A percentile compares a stretch with the other conserved stretches of the same genome.
Conservation (phyloP, 2,113 vertebrate species). For the Anhinga anhinga region DNA sequence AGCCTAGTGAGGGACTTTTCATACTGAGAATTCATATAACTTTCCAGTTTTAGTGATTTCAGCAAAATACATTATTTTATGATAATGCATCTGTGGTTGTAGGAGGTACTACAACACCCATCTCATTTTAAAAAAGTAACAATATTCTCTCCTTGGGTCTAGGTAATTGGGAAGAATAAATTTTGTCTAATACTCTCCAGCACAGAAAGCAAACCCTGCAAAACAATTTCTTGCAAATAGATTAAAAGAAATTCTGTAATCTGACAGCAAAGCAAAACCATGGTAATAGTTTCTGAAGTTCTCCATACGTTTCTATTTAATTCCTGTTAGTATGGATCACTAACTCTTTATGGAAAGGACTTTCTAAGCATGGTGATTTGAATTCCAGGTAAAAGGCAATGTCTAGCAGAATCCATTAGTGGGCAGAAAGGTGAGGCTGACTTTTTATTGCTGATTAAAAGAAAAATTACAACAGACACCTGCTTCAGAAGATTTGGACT, state of each 20-base stretch:
- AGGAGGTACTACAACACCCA: not conserved
- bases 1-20: not conserved
- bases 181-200: not conserved
- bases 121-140: not conserved
- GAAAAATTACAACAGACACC: not conserved
- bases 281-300: not conserved
- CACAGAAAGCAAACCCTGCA: not conserved
- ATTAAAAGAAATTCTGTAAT: not conserved
- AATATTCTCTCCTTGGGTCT: not conserved
- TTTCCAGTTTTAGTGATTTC: not conserved
- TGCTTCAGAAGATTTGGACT: not conserved
- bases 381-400: not conserved
- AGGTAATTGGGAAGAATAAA: not conserved
- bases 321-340: not conserved
- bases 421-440: not conserved
- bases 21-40: not conserved
- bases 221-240: not conserved
- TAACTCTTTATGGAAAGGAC: not conserved
- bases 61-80: not conserved
- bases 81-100: not conserved
- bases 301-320: not conserved
- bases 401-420: not conserved
- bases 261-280: not conserved
- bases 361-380: not conserved
- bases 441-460: not conserved